Conservation (phyloP, 2,113 vertebrate species). For the Reinhardtius hippoglossoides region DNA sequence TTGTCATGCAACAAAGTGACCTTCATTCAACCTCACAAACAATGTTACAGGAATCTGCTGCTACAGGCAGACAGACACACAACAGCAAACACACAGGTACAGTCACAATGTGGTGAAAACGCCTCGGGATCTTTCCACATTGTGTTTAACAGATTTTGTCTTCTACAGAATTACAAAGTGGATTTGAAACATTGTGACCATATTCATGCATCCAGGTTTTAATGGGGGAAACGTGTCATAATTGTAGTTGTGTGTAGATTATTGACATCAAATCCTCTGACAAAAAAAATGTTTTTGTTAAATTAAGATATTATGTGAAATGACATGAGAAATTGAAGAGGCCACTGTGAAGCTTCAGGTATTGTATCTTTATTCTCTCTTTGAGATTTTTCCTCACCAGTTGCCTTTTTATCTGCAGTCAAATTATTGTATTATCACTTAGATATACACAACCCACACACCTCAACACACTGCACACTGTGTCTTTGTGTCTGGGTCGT, state of each 20-base stretch:
- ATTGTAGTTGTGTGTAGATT: no score
- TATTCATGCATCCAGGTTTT: no score
- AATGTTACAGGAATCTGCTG: not conserved
- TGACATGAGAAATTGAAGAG: no score
- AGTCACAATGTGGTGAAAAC: no score
- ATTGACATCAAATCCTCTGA: no score
- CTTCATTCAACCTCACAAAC: slow-evolving; percentile 39
- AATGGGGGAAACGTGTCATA: not conserved
- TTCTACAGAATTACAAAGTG: no score
- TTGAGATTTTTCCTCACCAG: not conserved
- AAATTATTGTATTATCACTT: slow-evolving; percentile 45
- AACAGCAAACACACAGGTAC: not conserved
- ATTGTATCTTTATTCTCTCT: not conserved
- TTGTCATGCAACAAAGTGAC: slow-evolving; percentile 27
- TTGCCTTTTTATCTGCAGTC: slow-evolving; percentile 24
- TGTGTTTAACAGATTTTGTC: not conserved
- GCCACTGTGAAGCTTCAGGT: no score
- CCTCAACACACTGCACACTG: not conserved
- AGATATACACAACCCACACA: slow-evolving; percentile 27
- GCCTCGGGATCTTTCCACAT: no score
- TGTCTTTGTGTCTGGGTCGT: slow-evolving; percentile 21
- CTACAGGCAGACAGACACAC: slow-evolving; percentile 13
- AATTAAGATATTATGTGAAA: no score
- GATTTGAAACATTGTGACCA: no score
- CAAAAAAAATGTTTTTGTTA: no score